These are phyloP conservation scores for Nowickia ferox DNA, from an alignment of 2,888 invertebrate species.

Conservation along the genomic window DNA sequence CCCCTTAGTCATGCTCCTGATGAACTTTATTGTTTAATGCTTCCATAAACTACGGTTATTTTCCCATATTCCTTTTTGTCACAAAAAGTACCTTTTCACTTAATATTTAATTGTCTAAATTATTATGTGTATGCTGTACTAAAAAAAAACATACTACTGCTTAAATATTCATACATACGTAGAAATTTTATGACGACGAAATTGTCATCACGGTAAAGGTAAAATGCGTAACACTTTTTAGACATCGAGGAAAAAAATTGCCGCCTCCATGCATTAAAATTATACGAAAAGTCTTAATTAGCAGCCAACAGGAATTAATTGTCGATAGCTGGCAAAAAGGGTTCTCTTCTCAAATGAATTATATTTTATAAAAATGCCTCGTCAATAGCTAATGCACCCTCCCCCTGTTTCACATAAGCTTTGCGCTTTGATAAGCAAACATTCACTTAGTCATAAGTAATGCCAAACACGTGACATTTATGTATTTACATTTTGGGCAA, in stretches of 20 bases:
- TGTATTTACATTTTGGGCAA: not conserved
- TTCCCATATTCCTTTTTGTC: too few relatives aligned
- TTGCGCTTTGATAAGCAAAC: slow-evolving; percentile 3
- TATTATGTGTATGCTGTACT: too few relatives aligned
- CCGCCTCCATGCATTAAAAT: slow-evolving; percentile 40
- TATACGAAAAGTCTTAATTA: slow-evolving; percentile 56
- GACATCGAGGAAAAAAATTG: slow-evolving; percentile 2
- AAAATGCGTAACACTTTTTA: slow-evolving; percentile 26
- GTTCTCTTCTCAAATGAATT: not conserved
- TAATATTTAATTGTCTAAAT: not conserved
- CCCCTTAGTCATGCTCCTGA: too few relatives aligned
- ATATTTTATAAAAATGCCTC: slow-evolving; percentile 2
- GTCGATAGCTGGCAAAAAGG: slow-evolving; percentile 31
- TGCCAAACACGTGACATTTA: slow-evolving; percentile 56
- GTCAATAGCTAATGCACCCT: slow-evolving; percentile 11
- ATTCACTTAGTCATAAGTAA: slow-evolving; percentile 13
- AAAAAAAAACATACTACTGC: not conserved
- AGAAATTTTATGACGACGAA: slow-evolving; percentile 19
- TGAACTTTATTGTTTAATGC: too few relatives aligned
- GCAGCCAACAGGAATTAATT: slow-evolving; percentile 62
- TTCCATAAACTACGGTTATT: too few relatives aligned
- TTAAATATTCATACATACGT: not conserved
- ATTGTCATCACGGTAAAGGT: slow-evolving; percentile 29
- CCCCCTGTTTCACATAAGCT: not conserved
- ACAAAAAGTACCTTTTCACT: not conserved